Percentiles rank a stretch among this genome's conserved stretches.
Evolutionary conservation across 2,888 invertebrate species (phyloP).

Genomic region (Junonia oenone): DNA sequence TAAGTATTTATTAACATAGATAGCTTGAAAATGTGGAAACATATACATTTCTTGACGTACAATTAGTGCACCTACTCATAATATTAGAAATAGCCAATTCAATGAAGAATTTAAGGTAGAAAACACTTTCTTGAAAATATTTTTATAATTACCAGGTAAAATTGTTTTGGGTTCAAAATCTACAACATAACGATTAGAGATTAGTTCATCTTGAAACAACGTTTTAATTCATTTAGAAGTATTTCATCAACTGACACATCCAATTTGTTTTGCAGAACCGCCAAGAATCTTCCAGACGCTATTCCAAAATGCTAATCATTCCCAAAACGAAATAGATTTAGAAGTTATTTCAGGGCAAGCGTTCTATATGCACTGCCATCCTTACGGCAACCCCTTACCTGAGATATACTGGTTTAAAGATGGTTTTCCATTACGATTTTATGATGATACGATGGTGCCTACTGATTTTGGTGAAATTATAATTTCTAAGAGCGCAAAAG

Average conservation of each 20-base stretch:
- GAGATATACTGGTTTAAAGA: conserved; percentile 81
- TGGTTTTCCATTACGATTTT: conserved; percentile 61
- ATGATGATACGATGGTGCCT: conserved; percentile 61
- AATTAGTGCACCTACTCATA: too few species aligned
- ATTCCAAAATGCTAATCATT: conserved; percentile 39
- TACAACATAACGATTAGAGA: too few species aligned
- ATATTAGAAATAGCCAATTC: too few species aligned
- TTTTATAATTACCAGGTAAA: too few species aligned
- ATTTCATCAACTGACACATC: not conserved
- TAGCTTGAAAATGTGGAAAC: too few species aligned
- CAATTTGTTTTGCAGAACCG: conserved; percentile 51
- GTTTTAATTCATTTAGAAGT: not conserved
- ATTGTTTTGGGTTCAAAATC: too few species aligned
- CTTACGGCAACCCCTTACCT: conserved; percentile 80
- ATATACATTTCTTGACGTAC: too few species aligned
- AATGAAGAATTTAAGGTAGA: too few species aligned
- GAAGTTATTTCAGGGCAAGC: conserved; percentile 65
- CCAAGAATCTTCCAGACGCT: conserved; percentile 60
- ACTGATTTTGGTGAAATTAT: conserved; percentile 61
- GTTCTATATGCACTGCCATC: conserved; percentile 74
- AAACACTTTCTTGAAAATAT: too few species aligned
- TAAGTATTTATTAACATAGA: too few species aligned
- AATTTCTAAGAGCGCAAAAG: conserved; percentile 42
- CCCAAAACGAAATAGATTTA: conserved; percentile 39
- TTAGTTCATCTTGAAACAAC: too few species aligned